Percentiles rank a stretch among this genome's conserved stretches.
These are phyloP conservation scores for Scaptomyza caliginosa DNA, from an alignment of 2,888 invertebrate genomes.

Conservation along the genomic window DNA sequence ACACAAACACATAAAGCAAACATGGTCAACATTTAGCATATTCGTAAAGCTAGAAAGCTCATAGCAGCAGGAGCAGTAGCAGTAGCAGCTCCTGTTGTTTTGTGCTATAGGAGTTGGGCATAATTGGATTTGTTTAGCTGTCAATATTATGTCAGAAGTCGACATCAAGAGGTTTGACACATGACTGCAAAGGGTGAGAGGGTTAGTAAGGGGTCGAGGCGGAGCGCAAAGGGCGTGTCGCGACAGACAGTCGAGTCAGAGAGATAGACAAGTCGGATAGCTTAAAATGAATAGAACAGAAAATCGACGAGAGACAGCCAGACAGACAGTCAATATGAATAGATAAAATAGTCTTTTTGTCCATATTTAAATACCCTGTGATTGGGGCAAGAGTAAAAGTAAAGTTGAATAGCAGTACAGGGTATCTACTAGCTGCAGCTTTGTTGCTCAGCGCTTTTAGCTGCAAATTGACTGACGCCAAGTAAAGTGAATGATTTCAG, in stretches of 20 bases:
- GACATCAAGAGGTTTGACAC: slow-evolving; percentile 70
- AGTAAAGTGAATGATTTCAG: slow-evolving; percentile 41
- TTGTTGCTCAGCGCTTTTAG: background rate
- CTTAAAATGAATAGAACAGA: slow-evolving; percentile 12
- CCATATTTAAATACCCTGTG: slow-evolving; percentile 19
- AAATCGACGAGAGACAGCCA: slow-evolving; percentile 32
- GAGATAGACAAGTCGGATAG: slow-evolving; percentile 33
- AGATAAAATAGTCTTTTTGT: slow-evolving; percentile 10
- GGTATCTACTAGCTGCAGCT: slow-evolving; percentile 6
- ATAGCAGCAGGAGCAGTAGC: slow-evolving; percentile 3
- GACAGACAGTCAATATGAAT: slow-evolving; percentile 38
- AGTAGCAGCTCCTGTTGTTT: slow-evolving; percentile 7
- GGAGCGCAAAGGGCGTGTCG: slow-evolving; percentile 10
- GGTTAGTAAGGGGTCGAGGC: background rate
- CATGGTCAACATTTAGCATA: slow-evolving; percentile 59
- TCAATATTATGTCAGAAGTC: slow-evolving; percentile 80
- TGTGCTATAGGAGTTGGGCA: slow-evolving; percentile 63
- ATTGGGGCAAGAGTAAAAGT: background rate
- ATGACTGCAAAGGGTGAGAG: slow-evolving; percentile 26
- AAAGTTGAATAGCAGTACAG: background rate
- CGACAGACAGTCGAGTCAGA: slow-evolving; percentile 40
- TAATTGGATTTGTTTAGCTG: slow-evolving; percentile 79
- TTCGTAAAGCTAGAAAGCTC: slow-evolving; percentile 35
- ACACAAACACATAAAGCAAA: slow-evolving; percentile 14
- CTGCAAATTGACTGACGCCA: slow-evolving; percentile 15